Evolutionary conservation across 2,113 vertebrate species (phyloP).

Genomic region (Grantiella picta): DNA sequence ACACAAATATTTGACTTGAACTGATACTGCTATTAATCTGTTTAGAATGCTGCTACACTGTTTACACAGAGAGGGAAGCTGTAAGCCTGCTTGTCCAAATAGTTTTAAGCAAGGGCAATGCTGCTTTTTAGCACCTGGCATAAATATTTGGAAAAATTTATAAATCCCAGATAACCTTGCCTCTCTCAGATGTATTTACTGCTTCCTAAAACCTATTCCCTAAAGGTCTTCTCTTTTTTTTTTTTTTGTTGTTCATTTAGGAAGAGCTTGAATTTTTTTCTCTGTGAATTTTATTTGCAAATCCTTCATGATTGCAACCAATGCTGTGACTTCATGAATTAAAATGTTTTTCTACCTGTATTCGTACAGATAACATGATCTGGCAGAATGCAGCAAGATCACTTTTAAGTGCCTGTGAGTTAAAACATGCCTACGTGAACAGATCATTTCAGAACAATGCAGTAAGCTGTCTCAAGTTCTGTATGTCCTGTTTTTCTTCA

Average conservation of each 20-base stretch:
- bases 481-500: neutral
- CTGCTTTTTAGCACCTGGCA: slow-evolving; percentile 83
- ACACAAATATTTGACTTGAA: slow-evolving; percentile 91
- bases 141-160: slow-evolving; percentile 94
- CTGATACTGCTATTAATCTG: slow-evolving; percentile 88
- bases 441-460: neutral
- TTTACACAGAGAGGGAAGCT: slow-evolving; percentile 85
- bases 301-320: neutral
- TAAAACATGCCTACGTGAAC: neutral
- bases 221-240: slow-evolving; percentile 17
- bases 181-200: slow-evolving; percentile 75
- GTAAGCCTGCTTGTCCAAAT: slow-evolving; percentile 75
- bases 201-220: slow-evolving; percentile 76
- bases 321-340: neutral
- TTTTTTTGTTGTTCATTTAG: neutral
- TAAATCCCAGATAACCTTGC: slow-evolving; percentile 82
- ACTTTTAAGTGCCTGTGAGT: neutral
- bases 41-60: slow-evolving; percentile 83
- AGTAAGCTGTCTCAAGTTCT: neutral
- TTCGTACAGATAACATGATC: neutral
- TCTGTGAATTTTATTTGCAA: neutral
- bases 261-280: neutral
- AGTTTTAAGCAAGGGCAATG: slow-evolving; percentile 75
- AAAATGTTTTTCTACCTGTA: neutral
- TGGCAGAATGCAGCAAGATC: neutral